A percentile compares a stretch with the other conserved stretches of the same genome.
phyloP scores from a whole-genome alignment of 2,113 vertebrate genomes.

The Erythrolamprus reginae region DNA sequence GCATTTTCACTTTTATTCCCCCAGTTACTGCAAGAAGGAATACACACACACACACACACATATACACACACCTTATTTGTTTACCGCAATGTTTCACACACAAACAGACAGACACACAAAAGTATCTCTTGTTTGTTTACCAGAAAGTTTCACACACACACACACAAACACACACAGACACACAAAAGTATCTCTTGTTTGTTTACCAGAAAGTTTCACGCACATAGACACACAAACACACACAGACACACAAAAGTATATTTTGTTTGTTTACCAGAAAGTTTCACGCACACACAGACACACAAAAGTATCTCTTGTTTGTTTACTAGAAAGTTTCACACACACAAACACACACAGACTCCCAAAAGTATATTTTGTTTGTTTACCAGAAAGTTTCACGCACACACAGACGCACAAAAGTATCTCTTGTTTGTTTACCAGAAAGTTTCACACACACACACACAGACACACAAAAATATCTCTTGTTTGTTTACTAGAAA shows the following conservation, averaged over 20 bases:
- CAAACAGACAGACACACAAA: too few relatives aligned
- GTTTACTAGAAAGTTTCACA: neutral
- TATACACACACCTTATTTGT: neutral
- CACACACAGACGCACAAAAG: too few relatives aligned
- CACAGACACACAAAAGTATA: too few relatives aligned
- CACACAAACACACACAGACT: too few relatives aligned
- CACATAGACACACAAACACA: accelerated
- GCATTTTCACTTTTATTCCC: neutral
- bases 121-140: neutral
- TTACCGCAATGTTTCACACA: neutral
- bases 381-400: neutral
- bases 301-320: neutral
- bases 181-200: neutral
- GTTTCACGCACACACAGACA: neutral
- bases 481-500: neutral
- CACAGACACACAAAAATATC: too few relatives aligned
- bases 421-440: neutral
- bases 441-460: neutral
- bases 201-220: neutral
- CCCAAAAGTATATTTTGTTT: neutral
- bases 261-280: neutral
- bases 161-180: too few relatives aligned
- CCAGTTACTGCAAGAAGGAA: neutral
- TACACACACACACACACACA: too few relatives aligned
- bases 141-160: neutral